Conservation (phyloP, 2,797 vertebrate genomes). For the Melanotaenia maccullochi region DNA sequence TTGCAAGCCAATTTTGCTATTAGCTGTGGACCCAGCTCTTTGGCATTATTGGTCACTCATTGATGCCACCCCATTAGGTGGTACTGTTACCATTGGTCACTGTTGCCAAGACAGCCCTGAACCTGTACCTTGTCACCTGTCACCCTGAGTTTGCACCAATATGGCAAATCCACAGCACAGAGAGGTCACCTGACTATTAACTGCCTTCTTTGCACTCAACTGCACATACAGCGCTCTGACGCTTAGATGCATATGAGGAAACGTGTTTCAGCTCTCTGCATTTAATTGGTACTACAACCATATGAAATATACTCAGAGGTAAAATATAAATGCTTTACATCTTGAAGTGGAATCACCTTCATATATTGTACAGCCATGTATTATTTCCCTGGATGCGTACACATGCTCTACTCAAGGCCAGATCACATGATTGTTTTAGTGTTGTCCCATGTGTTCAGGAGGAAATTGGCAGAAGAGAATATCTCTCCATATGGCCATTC, state of each 20-base stretch:
- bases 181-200: slow-evolving; percentile 53
- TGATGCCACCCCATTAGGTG: slow-evolving; percentile 34
- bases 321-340: slow-evolving; percentile 25
- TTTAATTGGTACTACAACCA: slow-evolving; percentile 4
- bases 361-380: slow-evolving; percentile 25
- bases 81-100: slow-evolving; percentile 53
- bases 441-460: slow-evolving; percentile 42
- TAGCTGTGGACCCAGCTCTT: neutral
- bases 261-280: neutral
- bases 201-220: slow-evolving; percentile 28
- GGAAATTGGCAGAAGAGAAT: slow-evolving; percentile 62
- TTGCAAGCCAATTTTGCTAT: neutral
- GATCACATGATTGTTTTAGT: slow-evolving; percentile 70
- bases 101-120: slow-evolving; percentile 49
- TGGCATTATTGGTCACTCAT: slow-evolving; percentile 20
- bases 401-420: slow-evolving; percentile 44
- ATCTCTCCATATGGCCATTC: slow-evolving; percentile 71
- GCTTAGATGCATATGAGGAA: neutral
- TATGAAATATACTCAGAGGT: slow-evolving; percentile 3
- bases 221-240: slow-evolving; percentile 11
- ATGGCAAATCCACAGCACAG: slow-evolving; percentile 56
- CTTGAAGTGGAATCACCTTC: slow-evolving; percentile 16
- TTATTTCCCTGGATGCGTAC: slow-evolving; percentile 56
- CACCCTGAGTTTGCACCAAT: slow-evolving; percentile 54
- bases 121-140: slow-evolving; percentile 50